A percentile compares a stretch with the other conserved stretches of the same genome.
phyloP scores from a whole-genome alignment of 2,113 vertebrate species.

The Coracopsis vasa region DNA sequence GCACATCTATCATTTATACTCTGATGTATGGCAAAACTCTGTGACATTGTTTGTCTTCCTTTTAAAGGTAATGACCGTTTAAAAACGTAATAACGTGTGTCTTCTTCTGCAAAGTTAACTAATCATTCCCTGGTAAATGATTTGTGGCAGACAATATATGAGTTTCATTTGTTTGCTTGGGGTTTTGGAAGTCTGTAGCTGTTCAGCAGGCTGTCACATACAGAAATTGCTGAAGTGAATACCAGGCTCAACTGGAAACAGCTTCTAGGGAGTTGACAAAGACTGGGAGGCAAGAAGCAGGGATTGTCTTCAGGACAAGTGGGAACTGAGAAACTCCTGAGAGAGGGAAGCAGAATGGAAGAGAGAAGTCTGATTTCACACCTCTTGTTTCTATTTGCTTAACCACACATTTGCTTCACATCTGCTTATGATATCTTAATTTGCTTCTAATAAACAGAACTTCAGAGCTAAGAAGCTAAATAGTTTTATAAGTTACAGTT shows the following conservation, averaged over 20 bases:
- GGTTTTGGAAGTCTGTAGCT: background rate
- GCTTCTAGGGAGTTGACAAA: background rate
- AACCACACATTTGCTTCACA: background rate
- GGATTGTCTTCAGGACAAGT: background rate
- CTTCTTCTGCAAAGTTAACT: background rate
- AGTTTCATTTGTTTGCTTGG: fast-evolving
- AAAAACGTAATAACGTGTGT: background rate
- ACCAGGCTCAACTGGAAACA: background rate
- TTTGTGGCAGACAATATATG: background rate
- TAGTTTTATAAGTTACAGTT: background rate
- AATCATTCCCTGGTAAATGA: background rate
- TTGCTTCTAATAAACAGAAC: background rate
- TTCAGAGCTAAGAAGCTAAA: background rate
- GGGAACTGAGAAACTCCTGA: background rate
- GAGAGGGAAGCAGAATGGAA: background rate
- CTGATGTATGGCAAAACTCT: background rate
- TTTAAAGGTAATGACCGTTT: background rate
- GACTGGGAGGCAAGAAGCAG: background rate
- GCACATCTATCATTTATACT: background rate
- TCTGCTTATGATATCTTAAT: background rate
- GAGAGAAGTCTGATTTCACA: background rate
- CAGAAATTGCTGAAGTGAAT: background rate
- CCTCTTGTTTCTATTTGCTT: background rate
- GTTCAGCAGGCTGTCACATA: background rate
- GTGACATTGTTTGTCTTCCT: background rate